Base-by-base conservation (phyloP, 2,113 vertebrate species). In the Nothocercus julius region DNA sequence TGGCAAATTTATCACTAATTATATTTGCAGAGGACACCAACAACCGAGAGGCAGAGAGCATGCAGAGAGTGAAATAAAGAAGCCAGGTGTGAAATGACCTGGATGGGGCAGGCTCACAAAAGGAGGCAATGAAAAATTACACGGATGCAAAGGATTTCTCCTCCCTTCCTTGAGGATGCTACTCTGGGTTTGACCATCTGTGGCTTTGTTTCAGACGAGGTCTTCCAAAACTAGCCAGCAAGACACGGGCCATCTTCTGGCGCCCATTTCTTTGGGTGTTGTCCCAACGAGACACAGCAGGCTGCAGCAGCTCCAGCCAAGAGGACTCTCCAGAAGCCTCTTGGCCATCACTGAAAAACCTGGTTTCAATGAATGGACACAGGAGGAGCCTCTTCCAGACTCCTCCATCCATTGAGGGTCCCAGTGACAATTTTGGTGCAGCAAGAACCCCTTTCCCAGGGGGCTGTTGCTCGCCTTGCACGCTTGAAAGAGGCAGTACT, bases 391-490 rank as follows among this genome's bases (percentile, higher is more conserved):
- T 11, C 21, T 24, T 42, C 28, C 70, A 20, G 32, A 5, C 30
- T 24, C 34, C 20, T 56, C 51, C 76, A 82, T 8, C 17, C 20
- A 15, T 21, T 2, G 2, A 17, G 51, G 68, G 13, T 28, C 58
- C 68, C 1, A 0, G 1, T 3, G 13, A 30, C 0, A 0, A 18
- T 1, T 11, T 3, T 6, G n/a, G 30, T 24, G 45, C 1, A 2
- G 30, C 2, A 1, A 32, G 40, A 72, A 4, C 36, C 14, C 44
- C 24, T 72, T 42, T 19, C 15, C 3, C 5, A 38, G 38, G n/a
- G 32, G 13, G 47, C 6, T 62, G n/a, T 44, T 74, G 70, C 49
- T 44, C 0, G 0, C 49, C 27, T 32, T 69, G 19, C 32, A 9
- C 0, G 7, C 59, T 32, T 47, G 51, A 7, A 77, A 49, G 82